phyloP scores from a whole-genome alignment of 1,140 invertebrate species.

The Heliconius hermathena region DNA sequence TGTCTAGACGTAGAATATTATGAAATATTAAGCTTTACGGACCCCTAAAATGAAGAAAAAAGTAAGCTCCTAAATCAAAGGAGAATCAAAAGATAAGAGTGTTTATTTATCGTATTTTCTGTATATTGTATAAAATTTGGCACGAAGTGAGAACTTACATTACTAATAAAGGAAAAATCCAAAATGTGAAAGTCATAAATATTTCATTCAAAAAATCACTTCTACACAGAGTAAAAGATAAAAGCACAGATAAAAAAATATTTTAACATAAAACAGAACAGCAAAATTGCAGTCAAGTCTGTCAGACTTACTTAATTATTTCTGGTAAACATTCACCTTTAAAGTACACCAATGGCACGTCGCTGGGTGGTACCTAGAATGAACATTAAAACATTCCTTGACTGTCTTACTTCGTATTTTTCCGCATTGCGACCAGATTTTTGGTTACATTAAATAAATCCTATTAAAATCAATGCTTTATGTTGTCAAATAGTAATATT shows the following conservation, averaged over 20 bases:
- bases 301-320: not conserved
- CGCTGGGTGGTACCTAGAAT: not conserved
- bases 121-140: too few relatives aligned
- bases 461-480: not conserved
- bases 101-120: too few relatives aligned
- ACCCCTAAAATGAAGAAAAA: too few relatives aligned
- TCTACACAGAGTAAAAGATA: too few relatives aligned
- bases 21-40: too few relatives aligned
- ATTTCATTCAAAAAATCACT: not conserved
- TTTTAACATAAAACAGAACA: not conserved
- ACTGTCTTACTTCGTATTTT: not conserved
- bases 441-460: not conserved
- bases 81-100: too few relatives aligned
- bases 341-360: not conserved
- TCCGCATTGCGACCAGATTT: conserved; percentile 1
- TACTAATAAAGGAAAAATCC: too few relatives aligned
- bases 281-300: not conserved
- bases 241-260: not conserved
- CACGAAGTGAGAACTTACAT: too few relatives aligned
- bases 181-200: too few relatives aligned
- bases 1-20: too few relatives aligned
- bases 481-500: not conserved
- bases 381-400: not conserved
- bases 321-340: conserved; percentile 5
- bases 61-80: too few relatives aligned